Conservation (phyloP, 2,113 vertebrate species). For the Penelope pileata region DNA sequence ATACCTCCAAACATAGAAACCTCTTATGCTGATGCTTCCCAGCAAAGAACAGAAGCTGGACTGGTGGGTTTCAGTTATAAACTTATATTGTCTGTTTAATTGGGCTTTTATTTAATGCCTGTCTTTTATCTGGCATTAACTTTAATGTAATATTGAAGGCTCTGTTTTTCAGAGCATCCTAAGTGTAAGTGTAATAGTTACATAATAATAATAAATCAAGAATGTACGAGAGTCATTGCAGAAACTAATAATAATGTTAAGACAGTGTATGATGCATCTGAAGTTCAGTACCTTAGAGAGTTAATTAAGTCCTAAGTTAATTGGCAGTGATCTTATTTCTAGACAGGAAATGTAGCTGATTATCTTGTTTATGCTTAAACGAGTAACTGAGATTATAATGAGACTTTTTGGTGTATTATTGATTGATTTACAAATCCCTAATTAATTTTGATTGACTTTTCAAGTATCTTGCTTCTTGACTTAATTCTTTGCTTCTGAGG, state of each 20-base stretch:
- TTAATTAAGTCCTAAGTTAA: conserved; percentile 79
- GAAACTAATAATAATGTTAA: conserved; percentile 67
- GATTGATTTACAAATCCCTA: conserved; percentile 70
- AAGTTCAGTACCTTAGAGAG: conserved; percentile 77
- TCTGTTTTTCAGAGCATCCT: conserved; percentile 31
- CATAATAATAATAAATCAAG: conserved; percentile 62
- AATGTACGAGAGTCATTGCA: conserved; percentile 12
- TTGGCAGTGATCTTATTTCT: conserved; percentile 75
- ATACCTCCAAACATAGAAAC: neutral
- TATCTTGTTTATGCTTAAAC: conserved; percentile 75
- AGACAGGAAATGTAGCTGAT: conserved; percentile 70
- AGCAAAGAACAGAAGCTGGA: conserved; percentile 11
- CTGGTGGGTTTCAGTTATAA: conserved; percentile 29
- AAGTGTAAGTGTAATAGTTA: conserved; percentile 65
- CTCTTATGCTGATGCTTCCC: neutral
- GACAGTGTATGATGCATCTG: conserved; percentile 45
- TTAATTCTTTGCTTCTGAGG: conserved; percentile 31
- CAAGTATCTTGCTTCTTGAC: conserved; percentile 38
- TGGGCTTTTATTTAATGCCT: conserved; percentile 56
- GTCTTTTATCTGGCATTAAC: conserved; percentile 38
- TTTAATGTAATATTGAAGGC: conserved; percentile 62
- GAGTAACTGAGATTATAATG: conserved; percentile 68
- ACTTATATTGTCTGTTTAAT: neutral
- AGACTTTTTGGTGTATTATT: conserved; percentile 70
- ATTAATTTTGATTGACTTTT: conserved; percentile 76